A percentile compares a stretch with the other conserved stretches of the same genome.
Conservation (phyloP, 1,140 invertebrate genomes). For the Venturia canescens region DNA sequence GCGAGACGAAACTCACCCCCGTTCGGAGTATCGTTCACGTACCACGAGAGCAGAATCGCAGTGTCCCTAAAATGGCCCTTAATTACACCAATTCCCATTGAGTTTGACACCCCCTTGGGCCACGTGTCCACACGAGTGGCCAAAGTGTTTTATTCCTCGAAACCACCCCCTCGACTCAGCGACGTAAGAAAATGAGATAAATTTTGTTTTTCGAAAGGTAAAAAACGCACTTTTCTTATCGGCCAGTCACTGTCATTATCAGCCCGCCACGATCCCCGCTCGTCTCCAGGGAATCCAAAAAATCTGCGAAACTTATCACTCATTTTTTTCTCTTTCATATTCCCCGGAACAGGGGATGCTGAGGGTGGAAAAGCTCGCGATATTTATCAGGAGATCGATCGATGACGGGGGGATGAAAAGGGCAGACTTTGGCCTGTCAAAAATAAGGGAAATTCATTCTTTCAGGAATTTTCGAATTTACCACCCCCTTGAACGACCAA, state of each 20-base stretch:
- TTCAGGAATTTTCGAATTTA: not conserved
- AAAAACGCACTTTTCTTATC: constrained; percentile 41
- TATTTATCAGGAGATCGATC: constrained; percentile 19
- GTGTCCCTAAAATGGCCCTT: constrained; percentile 76
- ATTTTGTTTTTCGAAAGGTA: no score
- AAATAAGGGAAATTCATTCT: not conserved
- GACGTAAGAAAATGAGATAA: no score
- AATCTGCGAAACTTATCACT: constrained; percentile 33
- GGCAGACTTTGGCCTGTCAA: not conserved
- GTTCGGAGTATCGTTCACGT: not conserved
- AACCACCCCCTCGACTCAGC: constrained; percentile 30
- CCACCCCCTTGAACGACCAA: not conserved
- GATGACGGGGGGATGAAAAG: not conserved
- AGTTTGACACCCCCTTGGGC: constrained; percentile 66
- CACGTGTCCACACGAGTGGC: constrained; percentile 62
- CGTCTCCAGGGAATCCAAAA: constrained; percentile 34
- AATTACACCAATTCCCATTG: constrained; percentile 77
- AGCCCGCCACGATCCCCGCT: constrained; percentile 51
- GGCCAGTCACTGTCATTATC: constrained; percentile 34
- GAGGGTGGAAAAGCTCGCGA: not conserved
- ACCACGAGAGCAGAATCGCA: not conserved
- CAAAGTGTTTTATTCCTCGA: constrained; percentile 63
- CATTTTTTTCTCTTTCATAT: not conserved
- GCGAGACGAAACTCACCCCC: not conserved
- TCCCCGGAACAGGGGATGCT: not conserved